These are phyloP conservation scores for Hirundichthys speculiger DNA, from an alignment of 2,113 vertebrate species.

Conservation along the genomic window DNA sequence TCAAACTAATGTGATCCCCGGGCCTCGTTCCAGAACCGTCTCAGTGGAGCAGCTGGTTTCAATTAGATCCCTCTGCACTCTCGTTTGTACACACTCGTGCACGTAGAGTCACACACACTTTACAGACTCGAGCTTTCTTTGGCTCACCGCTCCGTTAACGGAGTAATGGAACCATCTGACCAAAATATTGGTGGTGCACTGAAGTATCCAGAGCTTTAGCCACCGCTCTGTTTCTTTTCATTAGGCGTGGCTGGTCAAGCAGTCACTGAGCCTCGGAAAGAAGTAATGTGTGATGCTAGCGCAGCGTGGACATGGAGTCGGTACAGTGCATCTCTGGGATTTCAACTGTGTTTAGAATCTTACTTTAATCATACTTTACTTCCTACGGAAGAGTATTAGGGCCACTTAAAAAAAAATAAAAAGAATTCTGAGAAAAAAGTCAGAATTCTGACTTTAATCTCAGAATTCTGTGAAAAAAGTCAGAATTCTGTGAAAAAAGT, in stretches of 20 bases:
- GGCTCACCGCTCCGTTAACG: slow-evolving; percentile 40
- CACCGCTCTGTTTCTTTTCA: slow-evolving; percentile 36
- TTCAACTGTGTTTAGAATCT: too few species aligned
- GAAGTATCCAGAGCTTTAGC: slow-evolving; percentile 32
- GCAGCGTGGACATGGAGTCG: slow-evolving; percentile 11
- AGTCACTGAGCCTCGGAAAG: slow-evolving; percentile 43
- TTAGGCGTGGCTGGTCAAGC: slow-evolving; percentile 50
- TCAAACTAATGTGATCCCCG: slow-evolving; percentile 51
- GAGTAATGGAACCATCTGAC: slow-evolving; percentile 66
- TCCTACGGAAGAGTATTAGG: too few species aligned
- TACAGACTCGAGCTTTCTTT: slow-evolving; percentile 41
- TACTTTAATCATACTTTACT: too few species aligned
- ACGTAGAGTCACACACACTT: background rate
- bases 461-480: too few species aligned
- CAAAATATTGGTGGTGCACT: slow-evolving; percentile 55
- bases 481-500: too few species aligned
- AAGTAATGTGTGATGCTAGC: slow-evolving; percentile 28
- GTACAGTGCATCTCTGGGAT: too few species aligned
- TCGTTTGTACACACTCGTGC: slow-evolving; percentile 9
- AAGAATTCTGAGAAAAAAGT: too few species aligned
- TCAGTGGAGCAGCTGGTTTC: slow-evolving; percentile 72
- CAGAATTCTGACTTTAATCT: too few species aligned
- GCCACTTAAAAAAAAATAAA: too few species aligned
- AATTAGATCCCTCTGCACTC: slow-evolving; percentile 48
- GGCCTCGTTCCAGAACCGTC: slow-evolving; percentile 54